Conservation (phyloP, 2,113 vertebrate genomes). For the Morphnarchus princeps region DNA sequence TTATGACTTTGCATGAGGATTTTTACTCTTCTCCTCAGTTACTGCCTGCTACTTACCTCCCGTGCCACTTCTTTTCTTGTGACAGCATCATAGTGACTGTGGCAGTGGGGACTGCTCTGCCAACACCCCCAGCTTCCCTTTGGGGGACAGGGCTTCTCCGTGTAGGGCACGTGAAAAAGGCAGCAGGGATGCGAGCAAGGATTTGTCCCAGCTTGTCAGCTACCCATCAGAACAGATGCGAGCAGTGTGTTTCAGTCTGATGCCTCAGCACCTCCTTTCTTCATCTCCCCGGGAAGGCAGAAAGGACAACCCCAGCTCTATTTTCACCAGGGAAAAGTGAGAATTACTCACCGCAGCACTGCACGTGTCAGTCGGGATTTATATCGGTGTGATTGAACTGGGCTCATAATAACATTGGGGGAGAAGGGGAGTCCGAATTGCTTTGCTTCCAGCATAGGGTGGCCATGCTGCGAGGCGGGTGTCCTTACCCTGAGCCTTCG, state of each 20-base stretch:
- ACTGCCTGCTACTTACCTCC: not conserved
- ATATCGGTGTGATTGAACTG: not conserved
- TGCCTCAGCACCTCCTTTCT: not conserved
- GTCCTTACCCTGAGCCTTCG: not conserved
- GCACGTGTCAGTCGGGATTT: not conserved
- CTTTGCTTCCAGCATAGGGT: not conserved
- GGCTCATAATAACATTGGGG: not conserved
- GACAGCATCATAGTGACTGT: not conserved
- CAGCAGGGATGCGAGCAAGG: not conserved
- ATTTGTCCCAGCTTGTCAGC: not conserved
- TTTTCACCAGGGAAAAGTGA: slow-evolving; percentile 28
- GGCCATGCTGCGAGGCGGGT: fast-evolving
- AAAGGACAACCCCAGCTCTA: not conserved
- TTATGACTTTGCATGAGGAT: not conserved
- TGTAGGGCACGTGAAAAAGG: not conserved
- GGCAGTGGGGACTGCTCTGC: not conserved
- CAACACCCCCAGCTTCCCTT: not conserved
- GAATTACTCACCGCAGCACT: not conserved
- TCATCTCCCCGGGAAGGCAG: not conserved
- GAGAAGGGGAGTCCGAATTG: not conserved
- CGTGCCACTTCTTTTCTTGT: not conserved
- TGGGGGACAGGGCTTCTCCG: not conserved
- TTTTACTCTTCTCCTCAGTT: not conserved
- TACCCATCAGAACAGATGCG: not conserved
- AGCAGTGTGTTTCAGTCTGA: not conserved